Conservation (phyloP, 1,140 invertebrate species). For the Artemia franciscana region DNA sequence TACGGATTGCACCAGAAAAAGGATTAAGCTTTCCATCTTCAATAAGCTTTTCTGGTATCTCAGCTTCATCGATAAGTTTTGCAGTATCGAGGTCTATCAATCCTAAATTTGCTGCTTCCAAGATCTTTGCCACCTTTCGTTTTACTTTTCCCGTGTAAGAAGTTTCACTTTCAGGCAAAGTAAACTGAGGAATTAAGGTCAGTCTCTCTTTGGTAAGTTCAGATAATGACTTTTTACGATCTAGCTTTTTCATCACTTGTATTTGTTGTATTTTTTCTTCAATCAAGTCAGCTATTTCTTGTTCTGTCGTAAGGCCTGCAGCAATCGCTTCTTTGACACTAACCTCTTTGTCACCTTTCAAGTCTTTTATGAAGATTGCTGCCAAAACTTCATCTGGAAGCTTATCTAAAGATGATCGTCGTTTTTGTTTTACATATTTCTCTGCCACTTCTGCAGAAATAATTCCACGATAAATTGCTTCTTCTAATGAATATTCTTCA, state of each 20-base stretch:
- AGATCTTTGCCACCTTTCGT: slow-evolving; percentile 36
- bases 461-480: slow-evolving; percentile 24
- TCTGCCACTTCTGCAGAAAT: slow-evolving; percentile 17
- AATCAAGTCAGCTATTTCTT: slow-evolving; percentile 17
- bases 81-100: slow-evolving; percentile 49
- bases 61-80: slow-evolving; percentile 28
- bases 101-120: slow-evolving; percentile 42
- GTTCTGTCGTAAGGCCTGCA: slow-evolving; percentile 24
- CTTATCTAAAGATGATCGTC: neutral
- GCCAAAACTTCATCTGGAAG: slow-evolving; percentile 3
- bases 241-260: slow-evolving; percentile 18
- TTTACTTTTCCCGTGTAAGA: slow-evolving; percentile 29
- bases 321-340: slow-evolving; percentile 27
- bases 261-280: slow-evolving; percentile 15
- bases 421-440: slow-evolving; percentile 7
- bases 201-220: slow-evolving; percentile 31
- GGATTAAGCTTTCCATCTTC: slow-evolving; percentile 45
- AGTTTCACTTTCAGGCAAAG: slow-evolving; percentile 30
- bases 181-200: slow-evolving; percentile 39
- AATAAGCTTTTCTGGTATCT: slow-evolving; percentile 50
- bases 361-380: slow-evolving; percentile 18
- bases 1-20: slow-evolving; percentile 47
- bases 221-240: slow-evolving; percentile 23
- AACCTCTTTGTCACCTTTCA: slow-evolving; percentile 18
- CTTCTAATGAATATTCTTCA: slow-evolving; percentile 42